phyloP scores from a whole-genome alignment of 2,113 vertebrate genomes.

The Hypocryptadius cinnamomeus region DNA sequence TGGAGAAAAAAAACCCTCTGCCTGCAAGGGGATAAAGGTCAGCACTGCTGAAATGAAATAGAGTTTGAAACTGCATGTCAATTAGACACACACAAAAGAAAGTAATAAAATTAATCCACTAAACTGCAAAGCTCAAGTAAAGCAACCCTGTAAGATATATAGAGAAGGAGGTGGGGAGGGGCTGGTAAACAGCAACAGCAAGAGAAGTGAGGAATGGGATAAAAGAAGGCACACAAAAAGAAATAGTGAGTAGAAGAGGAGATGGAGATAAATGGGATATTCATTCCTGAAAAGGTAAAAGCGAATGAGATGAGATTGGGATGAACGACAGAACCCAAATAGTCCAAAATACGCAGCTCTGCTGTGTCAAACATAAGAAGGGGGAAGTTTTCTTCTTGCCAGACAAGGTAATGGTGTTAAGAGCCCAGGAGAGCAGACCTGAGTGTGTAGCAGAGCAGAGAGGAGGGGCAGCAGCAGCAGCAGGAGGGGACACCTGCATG shows the following conservation, averaged over 20 bases:
- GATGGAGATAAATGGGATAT: neutral
- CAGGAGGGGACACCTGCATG: neutral
- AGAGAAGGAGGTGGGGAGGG: neutral
- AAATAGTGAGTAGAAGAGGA: neutral
- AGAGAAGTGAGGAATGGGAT: neutral
- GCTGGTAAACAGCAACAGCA: constrained; percentile 10
- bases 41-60: constrained; percentile 48
- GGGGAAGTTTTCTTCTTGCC: neutral
- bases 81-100: constrained; percentile 53
- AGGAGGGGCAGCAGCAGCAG: neutral
- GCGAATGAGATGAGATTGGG: neutral
- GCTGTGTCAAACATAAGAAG: neutral
- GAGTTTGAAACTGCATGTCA: constrained; percentile 44
- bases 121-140: constrained; percentile 11
- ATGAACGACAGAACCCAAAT: neutral
- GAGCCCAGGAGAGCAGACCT: neutral
- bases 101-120: constrained; percentile 53
- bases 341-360: neutral
- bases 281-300: constrained; percentile 3
- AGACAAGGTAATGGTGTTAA: neutral
- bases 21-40: constrained; percentile 33
- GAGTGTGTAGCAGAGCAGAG: neutral
- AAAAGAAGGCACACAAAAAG: neutral
- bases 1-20: neutral
- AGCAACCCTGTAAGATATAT: neutral